Evolutionary conservation across 2,797 vertebrate genomes (phyloP).

Genomic region (Dallia pectoralis): DNA sequence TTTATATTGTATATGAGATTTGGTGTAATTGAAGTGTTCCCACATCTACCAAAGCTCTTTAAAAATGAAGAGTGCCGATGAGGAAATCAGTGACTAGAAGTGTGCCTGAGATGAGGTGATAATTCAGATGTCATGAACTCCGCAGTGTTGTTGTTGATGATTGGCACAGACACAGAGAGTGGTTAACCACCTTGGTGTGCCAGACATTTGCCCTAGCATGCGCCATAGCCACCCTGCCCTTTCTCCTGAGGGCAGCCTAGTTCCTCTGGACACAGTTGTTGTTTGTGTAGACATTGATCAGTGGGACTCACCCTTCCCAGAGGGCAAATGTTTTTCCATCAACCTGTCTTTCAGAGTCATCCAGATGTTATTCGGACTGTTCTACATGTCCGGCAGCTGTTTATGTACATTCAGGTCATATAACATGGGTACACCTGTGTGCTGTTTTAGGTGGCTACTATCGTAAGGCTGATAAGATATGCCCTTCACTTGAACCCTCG

Average conservation of each 20-base stretch:
- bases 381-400: slow-evolving; percentile 16
- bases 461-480: slow-evolving; percentile 57
- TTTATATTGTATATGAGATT: not conserved
- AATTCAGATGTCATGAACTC: not conserved
- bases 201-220: not conserved
- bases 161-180: not conserved
- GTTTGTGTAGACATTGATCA: slow-evolving; percentile 23
- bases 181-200: not conserved
- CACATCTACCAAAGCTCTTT: not conserved
- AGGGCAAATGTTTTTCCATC: slow-evolving; percentile 38
- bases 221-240: not conserved
- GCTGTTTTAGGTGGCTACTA: slow-evolving; percentile 22
- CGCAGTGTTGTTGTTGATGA: not conserved
- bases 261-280: not conserved
- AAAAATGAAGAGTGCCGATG: not conserved
- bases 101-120: not conserved
- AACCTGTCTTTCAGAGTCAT: slow-evolving; percentile 11
- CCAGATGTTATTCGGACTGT: slow-evolving; percentile 31
- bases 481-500: slow-evolving; percentile 4
- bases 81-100: not conserved
- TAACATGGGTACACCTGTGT: slow-evolving; percentile 60
- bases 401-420: slow-evolving; percentile 28
- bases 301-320: slow-evolving; percentile 22
- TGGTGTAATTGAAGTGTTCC: too few relatives aligned
- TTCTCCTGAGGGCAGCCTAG: not conserved